Evolutionary conservation across 2,797 vertebrate genomes (phyloP).

Genomic region (Hemitrygon akajei): DNA sequence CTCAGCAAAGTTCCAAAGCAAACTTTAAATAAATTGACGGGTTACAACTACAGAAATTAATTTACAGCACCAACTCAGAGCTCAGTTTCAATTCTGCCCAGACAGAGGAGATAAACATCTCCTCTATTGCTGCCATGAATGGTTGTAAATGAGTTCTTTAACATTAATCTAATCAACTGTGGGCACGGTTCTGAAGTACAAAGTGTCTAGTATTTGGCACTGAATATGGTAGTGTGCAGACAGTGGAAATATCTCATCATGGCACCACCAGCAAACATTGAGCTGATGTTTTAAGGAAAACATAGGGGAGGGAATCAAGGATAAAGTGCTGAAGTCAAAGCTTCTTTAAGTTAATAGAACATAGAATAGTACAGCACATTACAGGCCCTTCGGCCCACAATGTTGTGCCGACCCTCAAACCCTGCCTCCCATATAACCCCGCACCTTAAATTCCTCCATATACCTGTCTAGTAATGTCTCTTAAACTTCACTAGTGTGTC

Average conservation of each 20-base stretch:
- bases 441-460: too few species aligned
- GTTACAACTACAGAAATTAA: background rate
- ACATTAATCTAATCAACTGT: background rate
- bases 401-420: too few species aligned
- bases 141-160: background rate
- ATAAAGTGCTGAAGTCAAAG: background rate
- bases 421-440: too few species aligned
- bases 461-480: too few species aligned
- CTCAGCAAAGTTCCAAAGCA: background rate
- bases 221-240: slow-evolving; percentile 14
- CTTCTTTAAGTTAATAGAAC: slow-evolving; percentile 1
- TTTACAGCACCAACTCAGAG: background rate
- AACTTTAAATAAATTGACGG: background rate
- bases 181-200: background rate
- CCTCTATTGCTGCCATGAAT: slow-evolving; percentile 10
- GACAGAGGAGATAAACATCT: background rate
- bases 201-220: background rate
- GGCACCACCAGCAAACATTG: background rate
- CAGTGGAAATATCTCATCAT: background rate
- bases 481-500: too few species aligned
- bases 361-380: too few species aligned
- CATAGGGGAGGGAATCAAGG: background rate
- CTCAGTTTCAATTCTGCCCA: background rate
- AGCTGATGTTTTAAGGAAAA: background rate
- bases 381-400: too few species aligned